Base-by-base conservation (phyloP, 1,140 invertebrate genomes). In the Eufriesea mexicana region DNA sequence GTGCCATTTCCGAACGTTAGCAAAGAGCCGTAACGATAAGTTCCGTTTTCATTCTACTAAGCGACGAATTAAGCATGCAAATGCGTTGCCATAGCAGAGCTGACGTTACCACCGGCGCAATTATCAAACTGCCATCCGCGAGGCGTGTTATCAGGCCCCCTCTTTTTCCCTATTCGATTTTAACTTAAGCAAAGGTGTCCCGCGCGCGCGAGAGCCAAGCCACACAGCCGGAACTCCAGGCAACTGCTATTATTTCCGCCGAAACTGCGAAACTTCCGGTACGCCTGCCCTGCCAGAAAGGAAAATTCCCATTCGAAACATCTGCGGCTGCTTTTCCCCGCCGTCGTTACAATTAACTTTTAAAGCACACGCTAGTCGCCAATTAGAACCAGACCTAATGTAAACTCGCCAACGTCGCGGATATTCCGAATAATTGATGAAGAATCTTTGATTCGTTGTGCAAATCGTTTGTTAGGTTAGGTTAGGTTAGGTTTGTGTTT, bases 231-330 rank as follows among this genome's bases (percentile, higher is more conserved):
- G 55, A 86, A 87, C 76, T 87, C 80, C 57, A 57, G 25, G 71
- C 55, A 87, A 86, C 85, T 86, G 76, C 59, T 73, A 87, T 86
- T 66, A 86, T 80, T 86, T 62, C 72, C 74, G 74, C 42, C 68
- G 85, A 84, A 87, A 87, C 85, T 87, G 81, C 81, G 74, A 25
- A 80, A 87, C 70, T 86, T 87, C 47, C 51, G 14, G 5, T 25
- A 16, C 79, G 59, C 25, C 57, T 42, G 42, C 49, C 51, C 14
- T 28, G 45, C 2, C 45, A 28, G 45, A 62, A 62, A 86, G 80
- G 86, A 80, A 86, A 87, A 86, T 87, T 84, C 85, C 75, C 86
- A 86, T 87, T 83, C 85, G 76, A 57, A 28, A 77, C 86, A 87
- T 80, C 86, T 87, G 86, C 61, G 66, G 76, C 81, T 59, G 61